Conservation (phyloP, 2,888 invertebrate species). For the Halocaridina rubra region DNA sequence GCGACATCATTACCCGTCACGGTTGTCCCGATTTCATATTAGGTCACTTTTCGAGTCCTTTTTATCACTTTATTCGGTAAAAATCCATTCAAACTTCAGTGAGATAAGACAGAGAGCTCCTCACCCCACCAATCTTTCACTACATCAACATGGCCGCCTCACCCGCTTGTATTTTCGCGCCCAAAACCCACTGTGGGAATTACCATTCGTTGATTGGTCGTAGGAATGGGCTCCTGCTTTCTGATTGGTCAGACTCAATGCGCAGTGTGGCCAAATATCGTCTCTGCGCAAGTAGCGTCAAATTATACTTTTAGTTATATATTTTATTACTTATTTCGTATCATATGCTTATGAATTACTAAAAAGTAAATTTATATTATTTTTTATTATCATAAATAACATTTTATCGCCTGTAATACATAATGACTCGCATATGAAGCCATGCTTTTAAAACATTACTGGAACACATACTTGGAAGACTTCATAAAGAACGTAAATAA, state of each 20-base stretch:
- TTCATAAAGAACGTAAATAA: background rate
- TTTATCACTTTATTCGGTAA: slow-evolving; percentile 7
- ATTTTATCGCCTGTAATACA: no score
- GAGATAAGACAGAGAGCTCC: background rate
- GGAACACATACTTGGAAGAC: background rate
- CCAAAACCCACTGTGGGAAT: slow-evolving; percentile 9
- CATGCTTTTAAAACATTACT: no score
- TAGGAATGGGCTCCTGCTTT: no score
- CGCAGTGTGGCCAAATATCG: no score
- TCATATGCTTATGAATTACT: no score
- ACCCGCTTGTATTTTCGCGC: slow-evolving; percentile 52
- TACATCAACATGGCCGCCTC: slow-evolving; percentile 39
- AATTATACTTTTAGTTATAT: no score
- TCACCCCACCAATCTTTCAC: background rate
- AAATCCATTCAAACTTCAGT: background rate
- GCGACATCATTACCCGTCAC: slow-evolving; percentile 46
- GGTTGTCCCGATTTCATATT: slow-evolving; percentile 30
- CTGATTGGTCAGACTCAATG: no score
- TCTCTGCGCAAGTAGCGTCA: no score
- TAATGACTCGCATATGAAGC: no score
- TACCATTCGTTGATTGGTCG: slow-evolving; percentile 19
- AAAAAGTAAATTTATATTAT: no score
- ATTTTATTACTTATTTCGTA: no score
- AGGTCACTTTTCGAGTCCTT: slow-evolving; percentile 16
- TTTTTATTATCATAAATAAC: no score